A percentile compares a stretch with the other conserved stretches of the same genome.
These are phyloP conservation scores for Euthynnus affinis DNA, from an alignment of 2,797 vertebrate species.

Conservation along the genomic window DNA sequence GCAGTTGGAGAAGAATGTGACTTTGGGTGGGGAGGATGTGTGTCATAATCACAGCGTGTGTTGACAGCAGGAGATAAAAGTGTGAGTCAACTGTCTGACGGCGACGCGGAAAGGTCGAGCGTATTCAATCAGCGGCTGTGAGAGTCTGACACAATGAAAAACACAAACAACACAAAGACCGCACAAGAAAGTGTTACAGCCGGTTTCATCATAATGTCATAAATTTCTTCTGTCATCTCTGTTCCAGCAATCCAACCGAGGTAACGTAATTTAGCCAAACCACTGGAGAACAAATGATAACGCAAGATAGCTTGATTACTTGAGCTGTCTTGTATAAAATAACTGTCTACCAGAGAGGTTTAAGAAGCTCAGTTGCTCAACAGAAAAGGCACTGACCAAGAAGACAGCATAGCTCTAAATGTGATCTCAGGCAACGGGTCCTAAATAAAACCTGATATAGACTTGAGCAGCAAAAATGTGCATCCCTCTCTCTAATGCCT, in stretches of 20 bases:
- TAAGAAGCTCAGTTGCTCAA: constrained; percentile 23
- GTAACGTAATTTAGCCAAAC: constrained; percentile 8
- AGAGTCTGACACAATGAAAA: constrained; percentile 38
- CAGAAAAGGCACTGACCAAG: neutral
- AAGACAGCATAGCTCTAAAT: too few species aligned
- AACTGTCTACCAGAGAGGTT: constrained; percentile 5
- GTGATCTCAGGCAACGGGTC: too few species aligned
- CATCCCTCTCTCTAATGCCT: constrained; percentile 18
- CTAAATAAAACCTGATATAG: too few species aligned
- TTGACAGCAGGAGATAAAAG: constrained; percentile 32
- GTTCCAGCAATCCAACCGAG: constrained; percentile 7
- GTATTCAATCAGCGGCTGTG: constrained; percentile 22
- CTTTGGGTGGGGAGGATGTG: constrained; percentile 39
- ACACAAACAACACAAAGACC: constrained; percentile 8
- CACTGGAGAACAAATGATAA: constrained; percentile 31
- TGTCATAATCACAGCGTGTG: constrained; percentile 62
- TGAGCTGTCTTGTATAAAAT: constrained; percentile 14
- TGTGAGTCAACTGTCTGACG: constrained; percentile 45
- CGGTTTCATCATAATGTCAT: constrained; percentile 55
- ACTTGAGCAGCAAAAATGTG: too few species aligned
- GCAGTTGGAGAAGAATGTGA: constrained; percentile 14
- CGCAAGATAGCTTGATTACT: neutral
- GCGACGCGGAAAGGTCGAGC: constrained; percentile 23
- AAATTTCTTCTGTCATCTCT: constrained; percentile 49
- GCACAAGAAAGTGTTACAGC: constrained; percentile 37